These are phyloP conservation scores for Sclerodermus sp. DNA, from an alignment of 2,888 invertebrate species.

Conservation along the genomic window DNA sequence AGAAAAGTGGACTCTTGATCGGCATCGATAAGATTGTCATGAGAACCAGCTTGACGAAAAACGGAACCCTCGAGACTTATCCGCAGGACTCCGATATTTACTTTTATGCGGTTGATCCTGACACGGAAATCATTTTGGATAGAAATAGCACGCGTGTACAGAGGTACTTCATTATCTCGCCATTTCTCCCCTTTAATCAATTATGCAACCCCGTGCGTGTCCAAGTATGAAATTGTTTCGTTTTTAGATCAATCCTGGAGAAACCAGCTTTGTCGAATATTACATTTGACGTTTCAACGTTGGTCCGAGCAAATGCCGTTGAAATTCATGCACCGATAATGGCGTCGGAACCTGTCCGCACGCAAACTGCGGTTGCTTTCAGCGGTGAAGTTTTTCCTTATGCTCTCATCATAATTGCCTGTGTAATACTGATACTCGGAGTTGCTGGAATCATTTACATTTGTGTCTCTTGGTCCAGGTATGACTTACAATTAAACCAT, in stretches of 20 bases:
- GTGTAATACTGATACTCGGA: slow-evolving; percentile 85
- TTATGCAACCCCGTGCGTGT: neutral
- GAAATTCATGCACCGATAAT: slow-evolving; percentile 67
- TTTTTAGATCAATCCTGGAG: slow-evolving; percentile 63
- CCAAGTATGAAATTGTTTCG: slow-evolving; percentile 3
- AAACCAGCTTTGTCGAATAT: slow-evolving; percentile 68
- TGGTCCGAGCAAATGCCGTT: slow-evolving; percentile 70
- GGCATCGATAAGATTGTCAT: slow-evolving; percentile 85
- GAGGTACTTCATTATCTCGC: slow-evolving; percentile 58
- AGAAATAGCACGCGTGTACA: slow-evolving; percentile 73
- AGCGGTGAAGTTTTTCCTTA: slow-evolving; percentile 81
- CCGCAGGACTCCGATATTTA: slow-evolving; percentile 80
- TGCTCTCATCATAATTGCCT: slow-evolving; percentile 84
- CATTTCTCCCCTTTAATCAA: neutral
- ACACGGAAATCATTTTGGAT: slow-evolving; percentile 71
- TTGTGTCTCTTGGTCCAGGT: slow-evolving; percentile 93
- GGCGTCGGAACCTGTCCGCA: slow-evolving; percentile 58
- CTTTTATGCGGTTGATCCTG: slow-evolving; percentile 84
- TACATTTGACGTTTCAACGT: slow-evolving; percentile 69
- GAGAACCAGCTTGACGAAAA: slow-evolving; percentile 71
- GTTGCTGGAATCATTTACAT: slow-evolving; percentile 89
- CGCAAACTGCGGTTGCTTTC: slow-evolving; percentile 61
- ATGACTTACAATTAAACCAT: slow-evolving; percentile 34
- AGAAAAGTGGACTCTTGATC: slow-evolving; percentile 73
- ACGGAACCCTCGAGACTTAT: slow-evolving; percentile 72